These are phyloP conservation scores for Gambelia wislizenii DNA, from an alignment of 2,797 vertebrate genomes.

Conservation along the genomic window DNA sequence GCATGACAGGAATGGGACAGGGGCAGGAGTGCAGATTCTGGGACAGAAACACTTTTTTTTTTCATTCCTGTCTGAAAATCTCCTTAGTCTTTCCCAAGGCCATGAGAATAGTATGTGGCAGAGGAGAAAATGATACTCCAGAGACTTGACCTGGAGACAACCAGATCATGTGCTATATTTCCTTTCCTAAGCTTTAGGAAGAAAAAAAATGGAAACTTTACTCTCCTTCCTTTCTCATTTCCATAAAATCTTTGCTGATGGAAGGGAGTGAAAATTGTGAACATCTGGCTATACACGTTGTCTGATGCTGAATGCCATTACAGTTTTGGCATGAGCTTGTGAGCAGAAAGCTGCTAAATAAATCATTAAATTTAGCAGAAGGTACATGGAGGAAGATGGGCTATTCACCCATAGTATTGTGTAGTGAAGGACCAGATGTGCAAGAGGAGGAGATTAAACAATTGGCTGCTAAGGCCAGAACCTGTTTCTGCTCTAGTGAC, in stretches of 20 bases:
- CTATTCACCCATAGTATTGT: constrained; percentile 22
- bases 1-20: too few species aligned
- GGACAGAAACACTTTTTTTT: too few species aligned
- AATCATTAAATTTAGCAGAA: constrained; percentile 72
- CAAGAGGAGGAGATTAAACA: constrained; percentile 7
- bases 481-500: not conserved
- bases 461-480: constrained; percentile 15
- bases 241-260: constrained; percentile 66
- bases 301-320: constrained; percentile 66
- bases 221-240: constrained; percentile 54
- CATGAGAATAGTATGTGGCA: not conserved
- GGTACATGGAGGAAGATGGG: constrained; percentile 36
- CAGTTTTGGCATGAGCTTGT: constrained; percentile 43
- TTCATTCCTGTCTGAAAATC: too few species aligned
- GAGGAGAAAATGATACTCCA: not conserved
- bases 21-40: too few species aligned
- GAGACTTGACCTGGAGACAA: not conserved
- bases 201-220: not conserved
- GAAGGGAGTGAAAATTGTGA: constrained; percentile 63
- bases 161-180: too few species aligned
- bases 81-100: not conserved
- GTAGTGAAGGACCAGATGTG: constrained; percentile 48
- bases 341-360: constrained; percentile 63
- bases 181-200: not conserved
- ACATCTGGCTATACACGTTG: constrained; percentile 63